phyloP scores from a whole-genome alignment of 2,797 vertebrate genomes.

The Oryzias sinensis region DNA sequence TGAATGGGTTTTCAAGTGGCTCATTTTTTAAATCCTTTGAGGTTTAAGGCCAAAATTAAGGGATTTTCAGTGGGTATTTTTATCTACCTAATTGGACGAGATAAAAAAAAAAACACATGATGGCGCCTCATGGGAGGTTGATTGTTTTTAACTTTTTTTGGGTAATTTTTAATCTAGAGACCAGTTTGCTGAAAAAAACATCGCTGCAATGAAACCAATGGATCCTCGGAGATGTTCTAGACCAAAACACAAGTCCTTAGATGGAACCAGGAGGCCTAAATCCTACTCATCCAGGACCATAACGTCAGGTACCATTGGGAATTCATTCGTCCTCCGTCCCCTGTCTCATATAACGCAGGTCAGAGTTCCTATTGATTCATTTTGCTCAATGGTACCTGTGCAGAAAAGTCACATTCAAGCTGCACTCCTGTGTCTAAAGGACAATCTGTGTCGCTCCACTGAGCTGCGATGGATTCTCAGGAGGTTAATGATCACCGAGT shows the following conservation, averaged over 20 bases:
- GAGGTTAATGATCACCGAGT: constrained; percentile 34
- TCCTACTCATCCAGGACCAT: constrained; percentile 5
- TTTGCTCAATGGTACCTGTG: constrained; percentile 28
- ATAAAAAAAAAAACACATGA: too few relatives aligned
- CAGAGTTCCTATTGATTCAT: constrained; percentile 7
- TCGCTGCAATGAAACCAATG: too few relatives aligned
- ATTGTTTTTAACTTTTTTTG: too few relatives aligned
- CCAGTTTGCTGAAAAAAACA: too few relatives aligned
- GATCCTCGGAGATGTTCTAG: neutral
- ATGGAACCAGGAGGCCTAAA: neutral
- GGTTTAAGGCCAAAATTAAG: too few relatives aligned
- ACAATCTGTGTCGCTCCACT: constrained; percentile 25
- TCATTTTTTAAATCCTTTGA: too few relatives aligned
- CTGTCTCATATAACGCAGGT: constrained; percentile 1
- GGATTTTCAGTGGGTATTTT: too few relatives aligned
- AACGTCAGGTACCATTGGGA: constrained; percentile 7
- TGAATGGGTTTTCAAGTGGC: too few relatives aligned
- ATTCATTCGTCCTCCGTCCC: neutral
- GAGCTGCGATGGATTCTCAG: constrained; percentile 27
- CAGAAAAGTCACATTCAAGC: constrained; percentile 27
- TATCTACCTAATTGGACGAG: too few relatives aligned
- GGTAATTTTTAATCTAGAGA: too few relatives aligned
- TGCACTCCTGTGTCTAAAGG: constrained; percentile 39
- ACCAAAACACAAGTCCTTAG: neutral
- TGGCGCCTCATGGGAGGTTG: too few relatives aligned